Evolutionary conservation across 1,140 invertebrate genomes (phyloP).

Genomic region (Aphaenogaster floridana): DNA sequence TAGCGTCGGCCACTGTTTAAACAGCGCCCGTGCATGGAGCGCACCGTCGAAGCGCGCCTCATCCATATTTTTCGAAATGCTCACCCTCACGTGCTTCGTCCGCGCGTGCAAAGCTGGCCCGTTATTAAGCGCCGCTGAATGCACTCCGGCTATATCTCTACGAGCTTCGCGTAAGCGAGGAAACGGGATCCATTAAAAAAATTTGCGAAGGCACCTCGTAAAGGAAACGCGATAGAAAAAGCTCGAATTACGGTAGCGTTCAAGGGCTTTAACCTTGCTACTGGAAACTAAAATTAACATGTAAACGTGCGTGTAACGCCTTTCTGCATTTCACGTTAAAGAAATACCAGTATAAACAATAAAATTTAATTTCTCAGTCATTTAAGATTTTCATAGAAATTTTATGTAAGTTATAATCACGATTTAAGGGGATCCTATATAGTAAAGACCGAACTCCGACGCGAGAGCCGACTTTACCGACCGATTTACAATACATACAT

Average conservation of each 20-base stretch:
- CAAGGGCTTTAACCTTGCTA: conserved; percentile 41
- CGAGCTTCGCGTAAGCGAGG: conserved; percentile 28
- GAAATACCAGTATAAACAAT: conserved; percentile 9
- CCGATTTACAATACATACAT: no score
- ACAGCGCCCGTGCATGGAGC: conserved; percentile 66
- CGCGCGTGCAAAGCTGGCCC: conserved; percentile 49
- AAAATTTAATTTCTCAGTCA: conserved; percentile 32
- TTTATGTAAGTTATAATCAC: neutral
- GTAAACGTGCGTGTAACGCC: conserved; percentile 37
- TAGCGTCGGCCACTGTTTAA: conserved; percentile 76
- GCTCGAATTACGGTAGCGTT: conserved; percentile 52
- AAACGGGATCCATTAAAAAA: conserved; percentile 56
- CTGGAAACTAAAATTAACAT: conserved; percentile 49
- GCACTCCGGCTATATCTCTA: conserved; percentile 54
- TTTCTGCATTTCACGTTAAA: neutral
- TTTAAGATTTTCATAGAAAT: neutral
- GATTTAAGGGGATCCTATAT: neutral
- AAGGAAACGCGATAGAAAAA: conserved; percentile 52
- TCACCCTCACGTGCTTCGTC: conserved; percentile 24
- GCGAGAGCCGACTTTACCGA: no score
- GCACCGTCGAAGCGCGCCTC: conserved; percentile 64
- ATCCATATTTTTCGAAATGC: conserved; percentile 71
- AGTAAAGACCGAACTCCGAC: no score
- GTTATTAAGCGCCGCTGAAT: conserved; percentile 61
- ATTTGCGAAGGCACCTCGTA: conserved; percentile 13